phyloP scores from a whole-genome alignment of 2,113 vertebrate species.

The Laticauda colubrina region DNA sequence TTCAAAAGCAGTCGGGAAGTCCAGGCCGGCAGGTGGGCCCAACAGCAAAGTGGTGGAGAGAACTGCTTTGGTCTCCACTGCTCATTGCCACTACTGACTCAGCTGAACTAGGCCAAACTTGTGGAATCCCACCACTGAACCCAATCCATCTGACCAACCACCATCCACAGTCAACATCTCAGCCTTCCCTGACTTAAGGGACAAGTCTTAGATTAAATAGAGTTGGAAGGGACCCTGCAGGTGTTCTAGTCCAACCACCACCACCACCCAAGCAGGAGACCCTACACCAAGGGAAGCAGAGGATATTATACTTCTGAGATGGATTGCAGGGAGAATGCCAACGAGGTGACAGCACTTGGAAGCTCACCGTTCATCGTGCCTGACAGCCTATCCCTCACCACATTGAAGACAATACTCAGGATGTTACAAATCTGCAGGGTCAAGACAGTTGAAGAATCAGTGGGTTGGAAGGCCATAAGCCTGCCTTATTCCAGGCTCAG shows the following conservation, averaged over 20 bases:
- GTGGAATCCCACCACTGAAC: too few relatives aligned
- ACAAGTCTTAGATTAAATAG: too few relatives aligned
- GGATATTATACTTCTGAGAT: not conserved
- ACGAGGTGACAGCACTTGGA: accelerated
- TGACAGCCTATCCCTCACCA: conserved; percentile 34
- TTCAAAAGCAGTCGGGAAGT: too few relatives aligned
- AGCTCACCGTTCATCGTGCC: conserved; percentile 43
- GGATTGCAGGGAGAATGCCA: accelerated
- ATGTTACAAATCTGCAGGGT: conserved; percentile 48
- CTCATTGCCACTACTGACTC: too few relatives aligned
- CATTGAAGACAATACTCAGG: not conserved
- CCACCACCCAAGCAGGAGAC: too few relatives aligned
- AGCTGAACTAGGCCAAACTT: too few relatives aligned
- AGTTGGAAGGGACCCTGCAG: too few relatives aligned
- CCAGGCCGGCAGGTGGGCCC: too few relatives aligned
- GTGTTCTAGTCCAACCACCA: too few relatives aligned
- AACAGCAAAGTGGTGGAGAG: too few relatives aligned
- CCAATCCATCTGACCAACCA: accelerated
- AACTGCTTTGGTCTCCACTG: too few relatives aligned
- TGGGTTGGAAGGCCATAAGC: not conserved
- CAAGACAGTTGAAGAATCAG: accelerated
- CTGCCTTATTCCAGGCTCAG: not conserved
- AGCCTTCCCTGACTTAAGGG: not conserved
- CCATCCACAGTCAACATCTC: not conserved
- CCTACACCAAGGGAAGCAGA: not conserved